A percentile compares a stretch with the other conserved stretches of the same genome.
Conservation (phyloP, 2,113 vertebrate genomes). For the Zootoca vivipara region DNA sequence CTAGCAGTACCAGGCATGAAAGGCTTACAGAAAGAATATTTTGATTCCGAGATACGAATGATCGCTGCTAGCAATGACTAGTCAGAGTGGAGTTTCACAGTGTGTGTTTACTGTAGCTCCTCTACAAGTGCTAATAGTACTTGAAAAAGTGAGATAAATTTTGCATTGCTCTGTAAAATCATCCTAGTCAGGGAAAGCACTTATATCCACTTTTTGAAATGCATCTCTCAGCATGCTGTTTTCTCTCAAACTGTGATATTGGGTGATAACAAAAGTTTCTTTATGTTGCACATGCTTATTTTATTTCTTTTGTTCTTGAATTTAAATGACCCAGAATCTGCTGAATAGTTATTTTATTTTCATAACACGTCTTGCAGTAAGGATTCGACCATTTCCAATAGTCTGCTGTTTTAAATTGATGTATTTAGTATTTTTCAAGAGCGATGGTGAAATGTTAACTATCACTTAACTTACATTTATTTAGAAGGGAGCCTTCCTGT, state of each 20-base stretch:
- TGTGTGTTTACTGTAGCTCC: background rate
- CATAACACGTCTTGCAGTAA: background rate
- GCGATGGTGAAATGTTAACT: background rate
- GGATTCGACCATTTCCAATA: accelerated
- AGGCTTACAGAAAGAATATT: constrained; percentile 11
- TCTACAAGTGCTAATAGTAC: constrained; percentile 5
- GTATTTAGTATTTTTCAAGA: constrained; percentile 11
- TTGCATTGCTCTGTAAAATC: constrained; percentile 22
- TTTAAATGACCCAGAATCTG: background rate
- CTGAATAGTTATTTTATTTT: constrained; percentile 5
- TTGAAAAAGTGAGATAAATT: constrained; percentile 18
- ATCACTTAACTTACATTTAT: constrained; percentile 24
- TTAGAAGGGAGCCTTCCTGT: constrained; percentile 16
- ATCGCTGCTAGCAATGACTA: background rate
- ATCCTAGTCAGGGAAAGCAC: constrained; percentile 1
- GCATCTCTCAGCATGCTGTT: background rate
- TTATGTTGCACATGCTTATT: background rate
- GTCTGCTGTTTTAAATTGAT: constrained; percentile 10
- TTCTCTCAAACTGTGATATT: background rate
- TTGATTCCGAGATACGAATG: background rate
- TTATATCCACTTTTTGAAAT: background rate
- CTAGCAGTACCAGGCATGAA: background rate
- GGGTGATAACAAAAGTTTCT: background rate
- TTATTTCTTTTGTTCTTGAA: constrained; percentile 20
- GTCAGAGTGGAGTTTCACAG: background rate